A percentile compares a stretch with the other conserved stretches of the same genome.
Conservation (phyloP, 2,113 vertebrate species). For the Pterophyllum scalare region DNA sequence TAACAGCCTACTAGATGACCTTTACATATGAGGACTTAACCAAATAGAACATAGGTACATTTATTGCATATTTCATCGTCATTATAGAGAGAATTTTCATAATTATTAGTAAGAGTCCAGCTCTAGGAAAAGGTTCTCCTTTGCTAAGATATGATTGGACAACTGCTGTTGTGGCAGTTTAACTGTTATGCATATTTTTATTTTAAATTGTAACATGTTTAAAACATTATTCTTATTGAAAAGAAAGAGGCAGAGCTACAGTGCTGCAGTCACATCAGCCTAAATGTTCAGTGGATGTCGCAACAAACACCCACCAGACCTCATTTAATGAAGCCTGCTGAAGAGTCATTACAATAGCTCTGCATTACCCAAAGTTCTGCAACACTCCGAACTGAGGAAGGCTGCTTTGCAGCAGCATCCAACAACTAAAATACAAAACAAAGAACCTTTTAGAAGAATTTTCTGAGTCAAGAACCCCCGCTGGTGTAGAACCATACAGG, state of each 20-base stretch:
- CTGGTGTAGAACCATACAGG: neutral
- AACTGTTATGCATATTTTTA: neutral
- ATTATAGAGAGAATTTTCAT: no score
- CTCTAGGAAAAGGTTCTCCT: neutral
- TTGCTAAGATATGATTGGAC: neutral
- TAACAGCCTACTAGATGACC: neutral
- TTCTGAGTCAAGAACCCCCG: neutral
- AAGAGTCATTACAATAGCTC: slow-evolving; percentile 3
- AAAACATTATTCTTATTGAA: neutral
- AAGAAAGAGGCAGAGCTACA: neutral
- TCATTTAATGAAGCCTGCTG: slow-evolving; percentile 9
- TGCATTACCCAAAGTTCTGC: neutral
- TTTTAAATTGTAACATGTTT: neutral
- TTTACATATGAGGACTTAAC: no score
- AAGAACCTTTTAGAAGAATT: neutral
- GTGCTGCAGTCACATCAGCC: neutral
- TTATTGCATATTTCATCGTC: no score
- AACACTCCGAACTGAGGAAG: neutral
- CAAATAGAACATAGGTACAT: no score
- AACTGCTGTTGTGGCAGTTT: neutral
- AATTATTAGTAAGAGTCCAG: neutral
- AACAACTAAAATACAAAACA: neutral
- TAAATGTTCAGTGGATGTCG: neutral
- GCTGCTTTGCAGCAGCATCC: neutral
- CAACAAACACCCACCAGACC: neutral